Percentiles rank a stretch among this genome's conserved stretches.
Evolutionary conservation across 2,888 invertebrate species (phyloP).

Genomic region (Xylophagus ater): DNA sequence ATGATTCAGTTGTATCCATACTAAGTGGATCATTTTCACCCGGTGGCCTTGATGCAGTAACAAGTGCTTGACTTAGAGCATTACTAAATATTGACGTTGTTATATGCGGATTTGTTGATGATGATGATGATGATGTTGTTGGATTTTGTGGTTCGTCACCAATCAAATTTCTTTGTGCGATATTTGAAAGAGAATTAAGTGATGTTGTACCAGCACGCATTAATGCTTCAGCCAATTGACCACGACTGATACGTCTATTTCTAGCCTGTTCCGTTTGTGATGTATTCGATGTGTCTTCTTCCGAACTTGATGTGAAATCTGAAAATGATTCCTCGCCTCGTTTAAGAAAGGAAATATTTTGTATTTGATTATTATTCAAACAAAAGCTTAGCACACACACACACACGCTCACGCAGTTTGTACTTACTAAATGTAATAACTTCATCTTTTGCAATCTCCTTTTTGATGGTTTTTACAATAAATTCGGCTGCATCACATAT

Average conservation of each 20-base stretch:
- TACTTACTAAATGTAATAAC: too few relatives aligned
- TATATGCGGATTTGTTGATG: too few relatives aligned
- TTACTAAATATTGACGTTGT: conserved; percentile 67
- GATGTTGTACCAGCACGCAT: conserved; percentile 6
- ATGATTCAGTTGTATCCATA: not conserved
- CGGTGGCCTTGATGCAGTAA: conserved; percentile 21
- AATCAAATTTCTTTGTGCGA: conserved; percentile 12
- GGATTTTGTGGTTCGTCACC: conserved; percentile 1
- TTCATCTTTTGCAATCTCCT: too few relatives aligned
- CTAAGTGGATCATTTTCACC: conserved; percentile 5
- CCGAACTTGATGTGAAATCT: conserved; percentile 14
- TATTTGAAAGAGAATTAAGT: conserved; percentile 11
- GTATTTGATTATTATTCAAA: not conserved
- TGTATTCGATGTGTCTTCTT: conserved; percentile 11
- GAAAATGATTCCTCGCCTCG: conserved; percentile 13
- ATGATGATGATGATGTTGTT: conserved; percentile 1
- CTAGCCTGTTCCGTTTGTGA: not conserved
- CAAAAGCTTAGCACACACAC: not conserved
- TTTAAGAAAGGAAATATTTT: too few relatives aligned
- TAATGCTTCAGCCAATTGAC: conserved; percentile 11
- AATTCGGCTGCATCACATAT: too few relatives aligned
- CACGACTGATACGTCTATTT: conserved; percentile 12
- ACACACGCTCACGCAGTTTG: too few relatives aligned
- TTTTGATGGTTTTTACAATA: too few relatives aligned
- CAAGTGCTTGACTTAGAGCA: conserved; percentile 59